Evolutionary conservation across 37 sponge, comb jelly and placozoan genomes (phyloP), one percentile per base, ranked within the genome.

Genomic region (Crambe crambe): DNA sequence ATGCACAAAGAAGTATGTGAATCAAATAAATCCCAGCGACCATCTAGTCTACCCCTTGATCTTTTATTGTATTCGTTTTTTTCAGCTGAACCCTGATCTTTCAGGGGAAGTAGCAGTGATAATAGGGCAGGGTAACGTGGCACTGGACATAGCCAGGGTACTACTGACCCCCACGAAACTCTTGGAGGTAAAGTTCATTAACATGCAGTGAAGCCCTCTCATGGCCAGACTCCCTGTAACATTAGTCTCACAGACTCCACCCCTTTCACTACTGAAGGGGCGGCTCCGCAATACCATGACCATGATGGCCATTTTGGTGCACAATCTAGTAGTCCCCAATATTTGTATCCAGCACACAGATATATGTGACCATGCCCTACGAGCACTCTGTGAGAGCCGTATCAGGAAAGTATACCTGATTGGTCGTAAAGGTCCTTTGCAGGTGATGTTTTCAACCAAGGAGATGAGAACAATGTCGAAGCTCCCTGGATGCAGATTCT

Each of bases 91-190:
- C 68, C 94, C 91, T 26, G 91, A 98, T 75, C 78, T 98, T 12
- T 81, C 83, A 68, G 85, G 92, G 22, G 89, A 96, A 17, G 86
- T 72, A 25, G 97, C 92, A 32, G 91, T 95, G 0, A 86, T 98
- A 27, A 61, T 96, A 75, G 99, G 99, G 56, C 97, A 94, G 5
- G 99, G 99, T 20, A 98, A 98, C 74, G 99, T 98, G 36, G 97
- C 99, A 40, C 41, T 98, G 31, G 99, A 98, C 84, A 89, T 96
- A 43, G 97, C 99, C 22, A 73, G 97, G 22, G 94, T 98, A 73
- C 81, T 98, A 26, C 90, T 95, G 3, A 86, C 93, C 40, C 90
- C 88, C 1, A 38, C 70, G 2, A 80, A 80, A 17, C 29, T 81
- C 4, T 67, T 94, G 37, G 62, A 92, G 80, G 92, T 92, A 35